Evolutionary conservation across 2,113 vertebrate genomes (phyloP).

Genomic region (Misgurnus anguillicaudatus): DNA sequence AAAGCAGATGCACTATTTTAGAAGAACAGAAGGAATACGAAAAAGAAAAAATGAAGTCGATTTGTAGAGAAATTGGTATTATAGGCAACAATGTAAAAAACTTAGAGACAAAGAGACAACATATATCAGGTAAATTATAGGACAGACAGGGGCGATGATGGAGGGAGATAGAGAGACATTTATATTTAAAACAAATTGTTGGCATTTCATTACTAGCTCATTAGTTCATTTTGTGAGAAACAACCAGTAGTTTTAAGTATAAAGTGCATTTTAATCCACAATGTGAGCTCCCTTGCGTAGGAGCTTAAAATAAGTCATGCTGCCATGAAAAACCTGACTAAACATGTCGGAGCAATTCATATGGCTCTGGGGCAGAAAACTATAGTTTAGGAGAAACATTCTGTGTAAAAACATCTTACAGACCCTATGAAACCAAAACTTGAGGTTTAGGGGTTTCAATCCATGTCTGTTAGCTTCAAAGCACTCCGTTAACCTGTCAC

Average conservation of each 20-base stretch:
- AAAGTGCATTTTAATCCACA: not conserved
- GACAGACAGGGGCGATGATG: not conserved
- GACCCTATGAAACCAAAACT: too few species aligned
- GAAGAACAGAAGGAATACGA: slow-evolving; percentile 7
- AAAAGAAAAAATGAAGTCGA: slow-evolving; percentile 43
- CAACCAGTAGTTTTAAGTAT: not conserved
- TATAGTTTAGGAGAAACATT: too few species aligned
- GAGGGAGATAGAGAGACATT: slow-evolving; percentile 7
- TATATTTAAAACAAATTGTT: not conserved
- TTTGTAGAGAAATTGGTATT: not conserved
- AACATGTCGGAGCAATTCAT: slow-evolving; percentile 22
- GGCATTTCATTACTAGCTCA: not conserved
- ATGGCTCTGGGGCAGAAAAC: not conserved
- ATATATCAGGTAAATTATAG: not conserved
- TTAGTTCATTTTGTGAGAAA: not conserved
- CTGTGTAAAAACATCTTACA: not conserved
- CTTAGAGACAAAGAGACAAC: not conserved
- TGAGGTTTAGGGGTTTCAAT: too few species aligned
- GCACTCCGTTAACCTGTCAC: too few species aligned
- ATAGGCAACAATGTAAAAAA: not conserved
- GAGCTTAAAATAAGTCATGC: slow-evolving; percentile 3
- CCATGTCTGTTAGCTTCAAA: too few species aligned
- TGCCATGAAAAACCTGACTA: not conserved
- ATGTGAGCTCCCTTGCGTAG: not conserved
- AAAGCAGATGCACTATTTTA: slow-evolving; percentile 46